Conservation (phyloP, 2,797 vertebrate genomes). For the Scleropages formosus region DNA sequence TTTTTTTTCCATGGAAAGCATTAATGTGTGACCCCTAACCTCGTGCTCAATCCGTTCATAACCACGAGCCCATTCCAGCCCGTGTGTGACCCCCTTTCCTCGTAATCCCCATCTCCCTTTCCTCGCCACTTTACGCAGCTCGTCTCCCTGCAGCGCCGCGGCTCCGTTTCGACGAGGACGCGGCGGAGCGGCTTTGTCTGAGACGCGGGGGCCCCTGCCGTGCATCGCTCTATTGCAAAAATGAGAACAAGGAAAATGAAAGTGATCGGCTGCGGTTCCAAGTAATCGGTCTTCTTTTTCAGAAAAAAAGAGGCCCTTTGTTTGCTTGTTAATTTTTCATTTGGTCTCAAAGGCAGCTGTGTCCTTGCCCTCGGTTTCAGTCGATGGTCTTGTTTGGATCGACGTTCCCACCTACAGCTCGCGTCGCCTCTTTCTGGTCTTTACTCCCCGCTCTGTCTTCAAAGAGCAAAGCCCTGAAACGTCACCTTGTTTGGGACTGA, state of each 20-base stretch:
- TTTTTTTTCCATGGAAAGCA: conserved; percentile 26
- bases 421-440: neutral
- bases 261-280: neutral
- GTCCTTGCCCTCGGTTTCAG: too few relatives aligned
- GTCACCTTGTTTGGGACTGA: neutral
- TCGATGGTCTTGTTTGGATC: conserved; percentile 10
- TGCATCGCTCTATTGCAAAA: neutral
- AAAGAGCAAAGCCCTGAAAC: neutral
- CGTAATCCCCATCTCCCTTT: conserved; percentile 5
- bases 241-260: neutral
- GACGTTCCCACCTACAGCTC: neutral
- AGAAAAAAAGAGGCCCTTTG: neutral
- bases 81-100: neutral
- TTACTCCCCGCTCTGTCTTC: neutral
- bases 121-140: neutral
- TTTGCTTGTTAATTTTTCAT: conserved; percentile 3
- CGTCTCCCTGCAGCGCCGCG: conserved; percentile 5
- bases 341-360: neutral
- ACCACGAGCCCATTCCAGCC: conserved; percentile 49
- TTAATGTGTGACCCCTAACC: conserved; percentile 47
- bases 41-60: conserved; percentile 53
- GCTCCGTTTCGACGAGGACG: conserved; percentile 13
- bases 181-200: neutral
- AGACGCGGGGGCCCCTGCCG: neutral
- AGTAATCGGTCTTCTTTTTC: neutral